Percentiles rank a stretch among this genome's conserved stretches.
Conservation (phyloP, 1,140 invertebrate species). For the Philotrypesis tridentata region DNA sequence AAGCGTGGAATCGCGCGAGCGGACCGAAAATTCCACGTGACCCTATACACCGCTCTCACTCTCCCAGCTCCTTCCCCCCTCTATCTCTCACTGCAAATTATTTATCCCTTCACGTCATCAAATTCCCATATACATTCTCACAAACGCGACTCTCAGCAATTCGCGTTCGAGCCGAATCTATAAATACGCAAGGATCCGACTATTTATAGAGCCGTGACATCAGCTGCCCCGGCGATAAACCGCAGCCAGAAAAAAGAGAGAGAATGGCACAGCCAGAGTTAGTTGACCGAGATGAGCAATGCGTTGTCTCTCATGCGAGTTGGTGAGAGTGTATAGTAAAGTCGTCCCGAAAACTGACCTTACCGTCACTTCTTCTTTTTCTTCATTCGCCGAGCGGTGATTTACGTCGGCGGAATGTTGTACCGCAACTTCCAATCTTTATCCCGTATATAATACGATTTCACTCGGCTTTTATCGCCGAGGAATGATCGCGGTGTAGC, state of each 20-base stretch:
- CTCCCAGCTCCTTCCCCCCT: no score
- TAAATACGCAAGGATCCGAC: conserved; percentile 15
- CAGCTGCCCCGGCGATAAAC: background rate
- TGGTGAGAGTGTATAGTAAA: background rate
- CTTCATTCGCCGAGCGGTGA: background rate
- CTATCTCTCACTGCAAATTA: background rate
- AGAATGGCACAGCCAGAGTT: background rate
- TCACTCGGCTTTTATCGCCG: background rate
- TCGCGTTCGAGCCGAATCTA: conserved; percentile 9
- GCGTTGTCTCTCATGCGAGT: background rate
- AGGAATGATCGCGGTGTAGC: background rate
- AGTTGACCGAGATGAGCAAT: conserved; percentile 22
- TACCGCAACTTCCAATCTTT: background rate
- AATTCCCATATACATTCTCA: background rate
- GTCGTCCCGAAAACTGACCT: conserved; percentile 13
- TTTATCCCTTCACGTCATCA: background rate
- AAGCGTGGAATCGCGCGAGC: background rate
- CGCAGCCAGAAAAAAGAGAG: background rate
- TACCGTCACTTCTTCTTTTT: background rate
- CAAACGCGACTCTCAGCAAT: background rate
- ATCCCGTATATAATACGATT: background rate
- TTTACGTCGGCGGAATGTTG: background rate
- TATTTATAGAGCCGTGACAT: conserved; percentile 37
- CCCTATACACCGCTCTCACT: background rate
- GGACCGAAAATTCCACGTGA: background rate